phyloP scores from a whole-genome alignment of 2,113 vertebrate species.

The Aptenodytes forsteri region DNA sequence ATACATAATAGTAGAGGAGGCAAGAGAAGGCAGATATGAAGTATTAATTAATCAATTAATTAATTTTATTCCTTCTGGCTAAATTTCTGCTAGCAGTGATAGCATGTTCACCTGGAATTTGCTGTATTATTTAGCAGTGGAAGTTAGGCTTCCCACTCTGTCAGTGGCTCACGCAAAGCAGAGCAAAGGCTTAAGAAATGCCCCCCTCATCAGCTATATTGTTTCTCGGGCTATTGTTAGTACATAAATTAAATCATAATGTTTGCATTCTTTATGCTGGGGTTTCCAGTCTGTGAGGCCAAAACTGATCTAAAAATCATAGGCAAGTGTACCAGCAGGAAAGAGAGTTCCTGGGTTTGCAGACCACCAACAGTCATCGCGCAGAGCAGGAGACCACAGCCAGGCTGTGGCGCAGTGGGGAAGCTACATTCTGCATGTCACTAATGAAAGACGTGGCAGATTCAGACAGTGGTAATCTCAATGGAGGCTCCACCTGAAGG shows the following conservation, averaged over 20 bases:
- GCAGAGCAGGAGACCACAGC: background rate
- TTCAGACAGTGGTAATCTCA: background rate
- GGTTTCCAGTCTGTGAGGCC: background rate
- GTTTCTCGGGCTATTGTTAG: background rate
- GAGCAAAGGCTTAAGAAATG: background rate
- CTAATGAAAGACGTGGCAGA: background rate
- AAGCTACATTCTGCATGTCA: accelerated
- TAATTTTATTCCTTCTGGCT: background rate
- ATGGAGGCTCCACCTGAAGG: background rate
- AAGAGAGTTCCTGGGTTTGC: background rate
- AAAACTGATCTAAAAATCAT: background rate
- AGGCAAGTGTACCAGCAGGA: background rate
- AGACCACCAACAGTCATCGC: accelerated
- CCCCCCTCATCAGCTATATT: background rate
- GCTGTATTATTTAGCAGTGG: background rate
- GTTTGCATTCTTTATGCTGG: background rate
- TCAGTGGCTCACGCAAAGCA: background rate
- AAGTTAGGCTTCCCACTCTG: background rate
- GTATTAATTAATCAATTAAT: background rate
- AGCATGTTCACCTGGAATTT: background rate
- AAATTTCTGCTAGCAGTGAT: background rate
- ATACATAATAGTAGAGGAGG: background rate
- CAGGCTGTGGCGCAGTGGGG: accelerated
- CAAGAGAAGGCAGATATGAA: background rate
- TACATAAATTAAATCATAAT: background rate